Conservation (phyloP, 2,888 invertebrate genomes). For the Drosophila paracracens region DNA sequence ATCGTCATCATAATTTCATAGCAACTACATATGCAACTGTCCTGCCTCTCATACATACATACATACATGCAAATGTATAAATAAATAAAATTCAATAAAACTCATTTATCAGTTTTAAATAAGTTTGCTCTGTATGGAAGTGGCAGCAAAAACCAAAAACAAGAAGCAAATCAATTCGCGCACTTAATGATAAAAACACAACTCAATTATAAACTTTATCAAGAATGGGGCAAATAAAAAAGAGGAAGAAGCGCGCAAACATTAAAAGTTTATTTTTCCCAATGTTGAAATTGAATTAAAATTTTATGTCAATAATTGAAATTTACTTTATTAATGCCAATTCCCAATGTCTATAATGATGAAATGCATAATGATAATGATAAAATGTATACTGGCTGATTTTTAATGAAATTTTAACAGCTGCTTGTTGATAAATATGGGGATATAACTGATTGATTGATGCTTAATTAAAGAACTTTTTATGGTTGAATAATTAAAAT, state of each 20-base stretch:
- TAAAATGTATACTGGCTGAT: conserved; percentile 25
- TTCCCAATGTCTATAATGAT: conserved; percentile 33
- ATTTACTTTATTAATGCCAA: conserved; percentile 66
- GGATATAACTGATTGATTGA: conserved; percentile 1
- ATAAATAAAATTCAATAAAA: conserved; percentile 51
- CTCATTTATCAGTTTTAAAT: conserved; percentile 76
- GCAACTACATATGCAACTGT: conserved; percentile 8
- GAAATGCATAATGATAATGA: conserved; percentile 12
- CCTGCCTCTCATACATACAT: background rate
- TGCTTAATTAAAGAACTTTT: background rate
- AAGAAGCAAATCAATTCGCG: conserved; percentile 72
- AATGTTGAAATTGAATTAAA: conserved; percentile 74
- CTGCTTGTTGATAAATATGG: conserved; percentile 4
- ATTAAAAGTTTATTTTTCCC: conserved; percentile 58
- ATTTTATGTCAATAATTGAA: conserved; percentile 71
- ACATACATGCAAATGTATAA: conserved; percentile 9
- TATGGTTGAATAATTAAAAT: background rate
- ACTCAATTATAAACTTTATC: conserved; percentile 79
- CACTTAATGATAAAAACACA: conserved; percentile 79
- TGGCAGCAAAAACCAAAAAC: conserved; percentile 30
- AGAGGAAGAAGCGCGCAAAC: conserved; percentile 27
- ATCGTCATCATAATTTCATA: conserved; percentile 32
- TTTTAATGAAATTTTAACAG: conserved; percentile 53
- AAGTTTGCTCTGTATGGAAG: conserved; percentile 64
- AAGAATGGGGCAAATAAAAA: conserved; percentile 11